These are phyloP conservation scores for Sturmia bella DNA, from an alignment of 2,888 invertebrate species.

Conservation along the genomic window DNA sequence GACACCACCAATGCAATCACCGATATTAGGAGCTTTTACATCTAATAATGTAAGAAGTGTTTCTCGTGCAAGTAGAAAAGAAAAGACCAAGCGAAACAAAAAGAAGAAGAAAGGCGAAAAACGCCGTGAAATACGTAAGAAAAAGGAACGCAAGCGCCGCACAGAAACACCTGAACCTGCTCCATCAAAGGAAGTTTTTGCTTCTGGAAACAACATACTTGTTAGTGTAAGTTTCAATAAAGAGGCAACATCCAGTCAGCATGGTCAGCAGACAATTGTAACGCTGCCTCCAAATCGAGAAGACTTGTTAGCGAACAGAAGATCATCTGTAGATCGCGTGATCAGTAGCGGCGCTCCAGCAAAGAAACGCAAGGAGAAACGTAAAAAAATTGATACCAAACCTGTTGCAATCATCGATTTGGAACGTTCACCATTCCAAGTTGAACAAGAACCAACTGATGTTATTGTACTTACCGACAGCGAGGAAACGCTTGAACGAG, in stretches of 20 bases:
- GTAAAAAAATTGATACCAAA: constrained; percentile 83
- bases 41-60: constrained; percentile 67
- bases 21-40: constrained; percentile 69
- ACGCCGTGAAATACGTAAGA: constrained; percentile 79
- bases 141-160: constrained; percentile 79
- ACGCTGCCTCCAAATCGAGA: constrained; percentile 80
- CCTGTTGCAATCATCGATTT: constrained; percentile 93
- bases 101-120: constrained; percentile 79
- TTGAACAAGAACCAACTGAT: constrained; percentile 90
- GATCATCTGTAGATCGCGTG: constrained; percentile 75
- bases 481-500: constrained; percentile 83
- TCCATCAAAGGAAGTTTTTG: constrained; percentile 94
- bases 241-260: constrained; percentile 77
- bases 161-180: constrained; percentile 82
- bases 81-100: constrained; percentile 78
- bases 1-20: constrained; percentile 84
- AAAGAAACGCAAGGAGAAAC: constrained; percentile 78
- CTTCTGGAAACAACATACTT: constrained; percentile 95
- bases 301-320: constrained; percentile 76
- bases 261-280: constrained; percentile 81
- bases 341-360: constrained; percentile 60
- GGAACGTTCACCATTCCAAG: constrained; percentile 92
- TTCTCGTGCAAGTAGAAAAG: constrained; percentile 80
- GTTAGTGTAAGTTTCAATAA: constrained; percentile 96
- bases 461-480: constrained; percentile 93